Evolutionary conservation across 2,888 invertebrate species (phyloP).

Genomic region (Pyralis farinalis): DNA sequence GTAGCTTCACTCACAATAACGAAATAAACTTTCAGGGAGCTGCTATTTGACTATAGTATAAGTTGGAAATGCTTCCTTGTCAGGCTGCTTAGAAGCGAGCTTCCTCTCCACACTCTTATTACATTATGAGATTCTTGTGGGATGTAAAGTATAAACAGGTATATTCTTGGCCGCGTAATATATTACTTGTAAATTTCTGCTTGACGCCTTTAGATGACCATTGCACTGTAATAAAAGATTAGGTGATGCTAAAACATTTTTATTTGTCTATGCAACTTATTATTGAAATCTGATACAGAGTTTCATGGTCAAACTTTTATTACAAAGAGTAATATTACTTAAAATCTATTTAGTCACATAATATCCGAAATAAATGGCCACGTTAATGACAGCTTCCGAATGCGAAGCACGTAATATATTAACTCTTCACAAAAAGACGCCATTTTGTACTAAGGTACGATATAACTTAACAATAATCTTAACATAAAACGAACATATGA

Average conservation of each 20-base stretch:
- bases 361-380: conserved; percentile 74
- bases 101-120: too few relatives aligned
- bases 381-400: conserved; percentile 57
- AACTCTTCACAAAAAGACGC: conserved; percentile 44
- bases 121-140: too few relatives aligned
- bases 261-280: conserved; percentile 71
- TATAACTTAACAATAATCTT: conserved; percentile 45
- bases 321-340: conserved; percentile 60
- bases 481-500: conserved; percentile 30
- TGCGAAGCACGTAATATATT: conserved; percentile 43
- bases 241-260: conserved; percentile 65
- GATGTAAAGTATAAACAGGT: too few relatives aligned
- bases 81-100: too few relatives aligned
- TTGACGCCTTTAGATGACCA: too few relatives aligned
- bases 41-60: too few relatives aligned
- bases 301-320: conserved; percentile 55
- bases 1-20: too few relatives aligned
- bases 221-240: conserved; percentile 17
- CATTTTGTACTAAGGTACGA: conserved; percentile 70
- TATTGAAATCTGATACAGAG: conserved; percentile 60
- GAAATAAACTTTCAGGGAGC: too few relatives aligned
- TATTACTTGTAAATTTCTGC: too few relatives aligned
- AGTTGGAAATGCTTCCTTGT: too few relatives aligned
- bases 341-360: conserved; percentile 54
- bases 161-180: too few relatives aligned